Percentiles rank a stretch among this genome's conserved stretches.
These are phyloP conservation scores for Tenualosa thibaudeaui DNA, from an alignment of 2,797 vertebrate genomes.

Conservation along the genomic window DNA sequence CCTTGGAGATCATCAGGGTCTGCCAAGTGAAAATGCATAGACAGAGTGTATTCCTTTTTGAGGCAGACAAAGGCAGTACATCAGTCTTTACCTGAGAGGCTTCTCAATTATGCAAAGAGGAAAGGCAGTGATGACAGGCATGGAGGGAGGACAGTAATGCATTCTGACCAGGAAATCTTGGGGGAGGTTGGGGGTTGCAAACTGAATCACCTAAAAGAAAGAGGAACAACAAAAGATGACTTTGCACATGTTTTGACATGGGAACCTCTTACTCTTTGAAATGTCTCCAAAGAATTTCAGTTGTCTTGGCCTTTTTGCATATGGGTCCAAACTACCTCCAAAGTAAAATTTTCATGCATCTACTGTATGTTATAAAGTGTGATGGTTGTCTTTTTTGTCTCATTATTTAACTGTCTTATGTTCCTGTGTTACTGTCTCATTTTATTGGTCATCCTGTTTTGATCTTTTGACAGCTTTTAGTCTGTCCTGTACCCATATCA, in stretches of 20 bases:
- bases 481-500: not conserved
- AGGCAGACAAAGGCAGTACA: not conserved
- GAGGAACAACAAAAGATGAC: not conserved
- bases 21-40: not conserved
- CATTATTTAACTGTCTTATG: not conserved
- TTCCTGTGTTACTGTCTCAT: not conserved
- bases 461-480: not conserved
- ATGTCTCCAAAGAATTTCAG: not conserved
- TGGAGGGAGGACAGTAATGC: not conserved
- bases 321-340: not conserved
- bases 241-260: not conserved
- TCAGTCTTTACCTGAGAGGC: not conserved
- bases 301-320: not conserved
- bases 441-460: not conserved
- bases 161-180: not conserved
- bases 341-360: too few relatives aligned
- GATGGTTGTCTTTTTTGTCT: not conserved
- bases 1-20: not conserved
- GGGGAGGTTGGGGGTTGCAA: not conserved
- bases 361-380: not conserved
- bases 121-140: constrained; percentile 5
- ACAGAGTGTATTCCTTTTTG: not conserved
- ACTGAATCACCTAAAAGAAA: not conserved
- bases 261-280: not conserved
- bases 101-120: not conserved